A percentile compares a stretch with the other conserved stretches of the same genome.
Evolutionary conservation across 2,113 vertebrate genomes (phyloP).

Genomic region (Climacteris rufus): DNA sequence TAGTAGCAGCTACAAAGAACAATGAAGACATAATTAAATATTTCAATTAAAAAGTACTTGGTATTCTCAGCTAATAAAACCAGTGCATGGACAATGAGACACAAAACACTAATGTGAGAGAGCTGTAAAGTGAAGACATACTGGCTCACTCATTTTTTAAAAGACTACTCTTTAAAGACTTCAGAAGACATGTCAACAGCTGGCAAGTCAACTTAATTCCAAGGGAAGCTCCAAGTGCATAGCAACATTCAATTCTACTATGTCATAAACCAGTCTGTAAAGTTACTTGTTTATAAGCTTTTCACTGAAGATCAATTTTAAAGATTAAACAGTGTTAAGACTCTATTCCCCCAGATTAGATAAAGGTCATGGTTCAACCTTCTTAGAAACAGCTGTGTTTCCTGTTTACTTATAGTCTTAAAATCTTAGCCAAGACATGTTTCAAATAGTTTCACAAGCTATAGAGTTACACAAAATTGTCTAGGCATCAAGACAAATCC

Average conservation of each 20-base stretch:
- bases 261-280: not conserved
- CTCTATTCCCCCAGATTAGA: not conserved
- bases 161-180: not conserved
- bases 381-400: conserved; percentile 3
- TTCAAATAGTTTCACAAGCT: not conserved
- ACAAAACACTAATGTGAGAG: not conserved
- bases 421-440: not conserved
- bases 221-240: not conserved
- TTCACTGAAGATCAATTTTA: not conserved
- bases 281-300: not conserved
- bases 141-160: not conserved
- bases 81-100: not conserved
- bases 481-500: not conserved
- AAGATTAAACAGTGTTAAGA: not conserved
- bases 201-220: not conserved
- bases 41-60: not conserved
- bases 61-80: conserved; percentile 2
- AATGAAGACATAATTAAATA: not conserved
- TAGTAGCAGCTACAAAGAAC: not conserved
- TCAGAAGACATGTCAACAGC: not conserved
- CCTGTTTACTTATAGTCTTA: not conserved
- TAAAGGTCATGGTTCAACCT: not conserved
- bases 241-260: not conserved
- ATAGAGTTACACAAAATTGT: not conserved
- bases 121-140: not conserved